Conservation (phyloP, 2,888 invertebrate species). For the Ectemnius lituratus region DNA sequence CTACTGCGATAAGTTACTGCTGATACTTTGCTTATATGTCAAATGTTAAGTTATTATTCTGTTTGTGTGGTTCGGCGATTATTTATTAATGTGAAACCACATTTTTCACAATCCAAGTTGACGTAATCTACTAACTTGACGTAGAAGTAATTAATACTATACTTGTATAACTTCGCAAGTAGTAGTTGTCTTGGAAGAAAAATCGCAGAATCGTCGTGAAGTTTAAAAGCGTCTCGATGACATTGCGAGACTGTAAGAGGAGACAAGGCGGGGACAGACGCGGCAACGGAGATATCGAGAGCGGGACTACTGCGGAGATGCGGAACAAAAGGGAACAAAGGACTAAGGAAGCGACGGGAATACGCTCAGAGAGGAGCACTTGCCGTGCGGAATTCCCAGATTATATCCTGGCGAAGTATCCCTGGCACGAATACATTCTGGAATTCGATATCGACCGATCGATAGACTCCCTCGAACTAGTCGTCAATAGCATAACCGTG, state of each 20-base stretch:
- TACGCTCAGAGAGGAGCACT: conserved; percentile 38
- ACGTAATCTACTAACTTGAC: no score
- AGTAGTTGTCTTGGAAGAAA: conserved; percentile 32
- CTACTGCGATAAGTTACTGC: no score
- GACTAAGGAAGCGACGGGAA: conserved; percentile 14
- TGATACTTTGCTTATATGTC: no score
- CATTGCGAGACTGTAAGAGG: not conserved
- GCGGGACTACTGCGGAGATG: no score
- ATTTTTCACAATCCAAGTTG: no score
- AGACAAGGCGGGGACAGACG: not conserved
- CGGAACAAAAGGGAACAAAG: conserved; percentile 12
- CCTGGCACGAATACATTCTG: conserved; percentile 41
- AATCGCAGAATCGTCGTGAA: not conserved
- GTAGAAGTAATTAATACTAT: no score
- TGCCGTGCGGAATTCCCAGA: conserved; percentile 54
- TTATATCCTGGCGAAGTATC: conserved; percentile 33
- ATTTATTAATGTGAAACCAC: not conserved
- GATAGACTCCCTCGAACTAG: conserved; percentile 10
- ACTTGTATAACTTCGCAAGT: conserved; percentile 29
- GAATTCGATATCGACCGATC: conserved; percentile 46
- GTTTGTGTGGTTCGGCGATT: not conserved
- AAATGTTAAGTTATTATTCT: no score
- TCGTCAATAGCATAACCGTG: conserved; percentile 10
- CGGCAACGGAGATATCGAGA: not conserved
- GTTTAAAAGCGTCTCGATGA: no score